Base-by-base conservation (phyloP, 1,140 invertebrate genomes). In the Drosophila saltans region DNA sequence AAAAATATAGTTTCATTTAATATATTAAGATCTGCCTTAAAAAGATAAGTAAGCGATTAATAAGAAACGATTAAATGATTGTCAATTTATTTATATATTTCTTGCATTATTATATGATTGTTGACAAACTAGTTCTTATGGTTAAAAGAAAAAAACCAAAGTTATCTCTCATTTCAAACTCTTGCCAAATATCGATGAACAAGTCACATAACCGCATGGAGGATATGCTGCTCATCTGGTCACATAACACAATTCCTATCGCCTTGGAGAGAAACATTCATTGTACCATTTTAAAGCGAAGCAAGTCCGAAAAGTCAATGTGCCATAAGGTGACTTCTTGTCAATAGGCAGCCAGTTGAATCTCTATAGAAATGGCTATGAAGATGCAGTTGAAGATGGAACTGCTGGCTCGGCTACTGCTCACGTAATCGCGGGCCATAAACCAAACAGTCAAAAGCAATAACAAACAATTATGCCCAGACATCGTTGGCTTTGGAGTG, bases 391-490 rank as follows among this genome's bases (percentile, higher is more conserved):
- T 52, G 57, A 8, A 30, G 59, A 58, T 66, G 36, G 7, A 36
- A 58, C 21, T 36, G 40, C 16, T 64, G 63, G 63, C 40, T 65
- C 59, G 63, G 63, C 40, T 65, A 66, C 24, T 68, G 71, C 70
- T 82, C 75, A 85, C 84, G 82, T 85, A 85, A 85, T 85, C 70
- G 74, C 71, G 71, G 64, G 64, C 78, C 63, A 81, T 81, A 85
- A 81, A 75, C 45, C 78, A 75, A 82, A 69, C 79, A 82, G 76
- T 57, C 69, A 59, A 58, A 55, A 43, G 61, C 80, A 75, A 75
- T 69, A 74, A 67, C 79, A 81, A 85, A 85, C 81, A 85, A 81
- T 85, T 86, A 85, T 69, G 61, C 45, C 39, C 39, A 41, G 55
- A 69, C 30, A 69, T 64, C 36, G 61, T 64, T 30, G 61, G 66